Conservation (phyloP, 2,113 vertebrate genomes). For the Oostethus manadensis region DNA sequence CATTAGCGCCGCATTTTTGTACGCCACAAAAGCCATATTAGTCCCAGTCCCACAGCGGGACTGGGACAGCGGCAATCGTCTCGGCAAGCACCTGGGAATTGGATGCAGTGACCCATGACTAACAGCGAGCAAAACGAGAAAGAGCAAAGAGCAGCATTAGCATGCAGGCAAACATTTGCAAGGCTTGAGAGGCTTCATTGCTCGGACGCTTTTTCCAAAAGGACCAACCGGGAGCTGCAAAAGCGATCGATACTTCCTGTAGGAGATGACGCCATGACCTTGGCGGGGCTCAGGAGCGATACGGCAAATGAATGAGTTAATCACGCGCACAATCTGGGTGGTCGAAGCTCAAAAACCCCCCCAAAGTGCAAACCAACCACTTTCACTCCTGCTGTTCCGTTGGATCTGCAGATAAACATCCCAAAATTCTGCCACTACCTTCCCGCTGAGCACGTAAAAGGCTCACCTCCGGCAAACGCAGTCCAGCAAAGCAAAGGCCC, state of each 20-base stretch:
- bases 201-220: slow-evolving; percentile 7
- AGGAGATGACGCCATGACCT: slow-evolving; percentile 32
- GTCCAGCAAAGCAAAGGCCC: neutral
- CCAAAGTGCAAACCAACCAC: slow-evolving; percentile 3
- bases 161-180: slow-evolving; percentile 15
- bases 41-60: neutral
- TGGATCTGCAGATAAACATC: slow-evolving; percentile 1
- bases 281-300: neutral
- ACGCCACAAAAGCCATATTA: slow-evolving; percentile 23
- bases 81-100: slow-evolving; percentile 5
- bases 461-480: neutral
- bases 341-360: neutral
- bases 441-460: neutral
- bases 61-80: slow-evolving; percentile 5
- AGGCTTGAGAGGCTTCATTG: slow-evolving; percentile 5
- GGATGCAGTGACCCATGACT: slow-evolving; percentile 5
- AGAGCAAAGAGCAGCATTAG: neutral
- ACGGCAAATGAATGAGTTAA: slow-evolving; percentile 3
- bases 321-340: slow-evolving; percentile 1
- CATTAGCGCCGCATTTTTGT: slow-evolving; percentile 38
- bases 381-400: neutral
- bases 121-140: slow-evolving; percentile 8
- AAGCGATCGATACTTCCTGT: slow-evolving; percentile 49
- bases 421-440: neutral
- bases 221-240: slow-evolving; percentile 16